These are phyloP conservation scores for Arothron firmamentum DNA, from an alignment of 2,113 vertebrate genomes.

Conservation along the genomic window DNA sequence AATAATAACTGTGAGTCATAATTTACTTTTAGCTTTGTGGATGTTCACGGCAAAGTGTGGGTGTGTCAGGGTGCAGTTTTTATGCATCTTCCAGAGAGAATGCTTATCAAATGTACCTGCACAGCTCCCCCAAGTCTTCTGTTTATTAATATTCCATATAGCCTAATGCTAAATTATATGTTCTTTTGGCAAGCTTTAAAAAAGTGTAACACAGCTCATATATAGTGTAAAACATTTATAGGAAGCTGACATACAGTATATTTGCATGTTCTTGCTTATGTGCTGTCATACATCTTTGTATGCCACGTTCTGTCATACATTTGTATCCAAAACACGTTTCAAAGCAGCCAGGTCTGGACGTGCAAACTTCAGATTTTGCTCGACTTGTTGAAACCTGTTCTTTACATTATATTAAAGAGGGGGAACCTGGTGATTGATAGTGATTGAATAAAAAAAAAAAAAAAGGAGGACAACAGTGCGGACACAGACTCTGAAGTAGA, in stretches of 20 bases:
- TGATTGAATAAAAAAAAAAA: neutral
- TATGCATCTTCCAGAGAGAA: conserved; percentile 16
- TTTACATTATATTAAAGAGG: neutral
- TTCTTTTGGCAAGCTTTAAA: too few relatives aligned
- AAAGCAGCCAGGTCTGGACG: conserved; percentile 8
- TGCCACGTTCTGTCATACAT: too few relatives aligned
- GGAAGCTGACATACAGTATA: neutral
- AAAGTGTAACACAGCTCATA: neutral
- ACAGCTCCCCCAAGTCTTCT: conserved; percentile 18
- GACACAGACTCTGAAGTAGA: too few relatives aligned
- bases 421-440: neutral
- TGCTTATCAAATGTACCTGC: conserved; percentile 29
- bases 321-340: conserved; percentile 2
- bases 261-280: conserved; percentile 1
- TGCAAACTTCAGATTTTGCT: conserved; percentile 3
- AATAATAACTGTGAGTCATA: too few relatives aligned
- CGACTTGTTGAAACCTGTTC: conserved; percentile 2
- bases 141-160: conserved; percentile 37
- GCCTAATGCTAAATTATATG: conserved; percentile 1
- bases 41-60: too few relatives aligned
- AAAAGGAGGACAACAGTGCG: neutral
- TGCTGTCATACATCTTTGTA: neutral
- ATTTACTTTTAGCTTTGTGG: too few relatives aligned
- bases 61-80: too few relatives aligned
- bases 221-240: too few relatives aligned